phyloP scores from a whole-genome alignment of 2,888 invertebrate species.

The Listrodromus nycthemerus region DNA sequence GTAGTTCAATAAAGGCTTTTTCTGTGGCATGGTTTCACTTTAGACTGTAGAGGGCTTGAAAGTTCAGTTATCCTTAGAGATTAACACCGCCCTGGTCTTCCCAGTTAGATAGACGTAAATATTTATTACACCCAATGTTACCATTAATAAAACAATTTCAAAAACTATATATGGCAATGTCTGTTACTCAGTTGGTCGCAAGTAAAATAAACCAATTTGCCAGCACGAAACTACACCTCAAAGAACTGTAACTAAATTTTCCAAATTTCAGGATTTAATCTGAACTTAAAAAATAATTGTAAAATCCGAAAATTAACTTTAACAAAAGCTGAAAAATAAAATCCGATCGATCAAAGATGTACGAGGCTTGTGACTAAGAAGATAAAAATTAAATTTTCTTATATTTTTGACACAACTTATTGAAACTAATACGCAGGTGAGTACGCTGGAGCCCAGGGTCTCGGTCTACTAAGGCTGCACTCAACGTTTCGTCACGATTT shows the following conservation, averaged over 20 bases:
- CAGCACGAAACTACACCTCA: too few relatives aligned
- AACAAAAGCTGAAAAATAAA: not conserved
- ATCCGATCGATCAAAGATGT: not conserved
- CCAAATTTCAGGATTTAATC: too few relatives aligned
- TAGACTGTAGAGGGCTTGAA: slow-evolving; percentile 36
- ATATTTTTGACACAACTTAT: slow-evolving; percentile 38
- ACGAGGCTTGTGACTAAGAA: not conserved
- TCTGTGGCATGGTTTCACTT: slow-evolving; percentile 49
- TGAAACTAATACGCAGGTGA: slow-evolving; percentile 85
- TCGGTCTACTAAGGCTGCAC: slow-evolving; percentile 97
- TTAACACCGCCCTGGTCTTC: slow-evolving; percentile 3
- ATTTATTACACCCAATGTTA: not conserved
- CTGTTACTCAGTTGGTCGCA: too few relatives aligned
- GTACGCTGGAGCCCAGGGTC: slow-evolving; percentile 97
- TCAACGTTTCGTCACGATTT: slow-evolving; percentile 99
- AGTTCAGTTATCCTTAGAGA: slow-evolving; percentile 28
- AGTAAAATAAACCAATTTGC: too few relatives aligned
- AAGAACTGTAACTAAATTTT: too few relatives aligned
- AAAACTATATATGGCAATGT: not conserved
- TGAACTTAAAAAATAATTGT: too few relatives aligned
- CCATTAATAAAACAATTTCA: not conserved
- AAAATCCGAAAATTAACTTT: not conserved
- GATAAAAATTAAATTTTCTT: not conserved
- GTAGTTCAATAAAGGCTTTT: slow-evolving; percentile 28
- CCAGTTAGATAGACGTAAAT: not conserved